Evolutionary conservation across 1,140 invertebrate genomes (phyloP), one percentile per base, ranked within the genome.

Genomic region (Trachelipus rathkii): DNA sequence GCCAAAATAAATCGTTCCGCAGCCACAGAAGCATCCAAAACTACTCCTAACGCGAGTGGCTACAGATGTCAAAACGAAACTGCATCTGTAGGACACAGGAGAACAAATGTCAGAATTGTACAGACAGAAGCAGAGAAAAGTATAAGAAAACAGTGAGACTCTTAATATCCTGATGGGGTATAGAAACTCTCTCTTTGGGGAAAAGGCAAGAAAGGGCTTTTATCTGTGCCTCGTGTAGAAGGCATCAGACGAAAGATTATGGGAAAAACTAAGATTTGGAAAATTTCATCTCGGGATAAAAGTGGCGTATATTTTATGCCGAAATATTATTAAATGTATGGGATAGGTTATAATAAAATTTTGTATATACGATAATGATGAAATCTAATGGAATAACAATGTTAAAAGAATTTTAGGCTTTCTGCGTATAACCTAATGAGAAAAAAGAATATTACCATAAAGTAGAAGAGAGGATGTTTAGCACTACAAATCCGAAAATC

Each of bases 1-100:
- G 50, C 71, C 71, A 73, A 75, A 66, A 19, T 71, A 13, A 44
- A 19, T 24, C 19, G 68, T 71, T 43, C 15, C 43, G 44, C 45
- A 33, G 21, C 73, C 72, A 72, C 50, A 78, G 74, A 73, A 78
- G 77, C 44, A 73, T 74, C 73, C 53, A 60, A 66, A 75, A 75
- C 43, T 74, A 24, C 44, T 33, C 23, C 33, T 69, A 71, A 73
- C 72, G 69, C 73, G 19, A 53, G 74, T 69, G 53, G 74, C 50
- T 75, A 75, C 71, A 70, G 74, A 66, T 78, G 77, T 78, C 74
- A 71, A 73, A 75, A 75, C 74, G 73, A 44, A 45, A 53, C 69
- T 78, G 77, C 77, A 75, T 68, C 73, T 78, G 77, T 78, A 75
- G 71, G 77, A 78, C 77, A 78, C 74, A 74, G 44, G 45, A 72